Evolutionary conservation across 2,113 vertebrate species (phyloP).

Genomic region (Clupea harengus): DNA sequence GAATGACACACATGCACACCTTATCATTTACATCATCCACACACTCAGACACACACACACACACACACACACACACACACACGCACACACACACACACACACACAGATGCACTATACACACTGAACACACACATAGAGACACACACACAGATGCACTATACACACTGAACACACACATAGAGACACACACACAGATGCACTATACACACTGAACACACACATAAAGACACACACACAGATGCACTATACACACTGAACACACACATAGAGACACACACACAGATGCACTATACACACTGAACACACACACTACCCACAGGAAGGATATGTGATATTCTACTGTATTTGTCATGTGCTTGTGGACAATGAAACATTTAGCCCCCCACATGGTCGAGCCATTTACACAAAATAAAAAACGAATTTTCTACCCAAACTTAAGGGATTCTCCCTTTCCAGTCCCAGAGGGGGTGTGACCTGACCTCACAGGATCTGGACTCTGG

Average conservation of each 20-base stretch:
- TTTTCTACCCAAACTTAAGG: background rate
- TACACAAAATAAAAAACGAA: background rate
- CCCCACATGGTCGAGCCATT: background rate
- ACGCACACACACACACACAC: background rate
- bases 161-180: constrained; percentile 30
- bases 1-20: background rate
- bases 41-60: constrained; percentile 10
- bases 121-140: background rate
- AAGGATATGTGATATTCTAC: background rate
- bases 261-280: no score
- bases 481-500: background rate
- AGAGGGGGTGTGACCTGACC: background rate
- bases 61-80: background rate
- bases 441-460: background rate
- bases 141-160: background rate
- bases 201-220: constrained; percentile 19
- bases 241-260: constrained; percentile 35
- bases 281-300: no score
- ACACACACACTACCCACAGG: no score
- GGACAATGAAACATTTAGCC: no score
- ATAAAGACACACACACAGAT: constrained; percentile 45
- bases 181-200: background rate
- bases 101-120: background rate
- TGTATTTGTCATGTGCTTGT: no score
- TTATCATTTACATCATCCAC: background rate